phyloP scores from a whole-genome alignment of 2,888 invertebrate species.

The Scaptomyza reducta region DNA sequence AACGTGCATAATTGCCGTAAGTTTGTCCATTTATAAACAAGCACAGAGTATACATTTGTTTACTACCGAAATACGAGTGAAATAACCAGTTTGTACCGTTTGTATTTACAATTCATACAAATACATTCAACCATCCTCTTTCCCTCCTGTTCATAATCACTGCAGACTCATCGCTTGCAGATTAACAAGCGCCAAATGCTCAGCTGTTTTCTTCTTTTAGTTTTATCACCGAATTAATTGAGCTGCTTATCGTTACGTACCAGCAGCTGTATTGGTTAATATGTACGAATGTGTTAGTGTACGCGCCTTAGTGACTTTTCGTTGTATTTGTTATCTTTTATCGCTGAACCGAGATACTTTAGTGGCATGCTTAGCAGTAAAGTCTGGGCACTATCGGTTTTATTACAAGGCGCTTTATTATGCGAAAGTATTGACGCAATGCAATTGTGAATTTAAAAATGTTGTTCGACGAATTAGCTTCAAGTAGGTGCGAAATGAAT shows the following conservation, averaged over 20 bases:
- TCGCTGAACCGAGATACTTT: constrained; percentile 20
- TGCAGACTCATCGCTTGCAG: constrained; percentile 10
- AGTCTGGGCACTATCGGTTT: constrained; percentile 28
- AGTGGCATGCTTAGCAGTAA: not conserved
- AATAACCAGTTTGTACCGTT: not conserved
- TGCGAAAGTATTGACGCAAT: constrained; percentile 7
- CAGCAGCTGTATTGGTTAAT: not conserved
- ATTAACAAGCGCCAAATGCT: constrained; percentile 34
- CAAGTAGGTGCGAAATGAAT: not conserved
- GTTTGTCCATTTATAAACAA: no score
- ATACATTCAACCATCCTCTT: not conserved
- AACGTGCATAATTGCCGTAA: not conserved
- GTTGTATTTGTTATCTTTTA: constrained; percentile 48
- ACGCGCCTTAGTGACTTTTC: constrained; percentile 20
- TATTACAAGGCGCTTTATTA: constrained; percentile 44
- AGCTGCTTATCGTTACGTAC: constrained; percentile 38
- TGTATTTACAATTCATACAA: no score
- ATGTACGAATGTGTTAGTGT: not conserved
- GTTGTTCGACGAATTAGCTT: not conserved
- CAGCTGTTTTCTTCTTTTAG: constrained; percentile 49
- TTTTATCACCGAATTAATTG: constrained; percentile 38
- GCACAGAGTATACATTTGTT: not conserved
- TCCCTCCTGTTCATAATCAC: not conserved
- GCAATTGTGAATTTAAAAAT: constrained; percentile 23
- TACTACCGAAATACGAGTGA: not conserved